Percentiles rank a stretch among this genome's conserved stretches.
phyloP scores from a whole-genome alignment of 64 coral and sea anemone species.

The Trachythela sp. region DNA sequence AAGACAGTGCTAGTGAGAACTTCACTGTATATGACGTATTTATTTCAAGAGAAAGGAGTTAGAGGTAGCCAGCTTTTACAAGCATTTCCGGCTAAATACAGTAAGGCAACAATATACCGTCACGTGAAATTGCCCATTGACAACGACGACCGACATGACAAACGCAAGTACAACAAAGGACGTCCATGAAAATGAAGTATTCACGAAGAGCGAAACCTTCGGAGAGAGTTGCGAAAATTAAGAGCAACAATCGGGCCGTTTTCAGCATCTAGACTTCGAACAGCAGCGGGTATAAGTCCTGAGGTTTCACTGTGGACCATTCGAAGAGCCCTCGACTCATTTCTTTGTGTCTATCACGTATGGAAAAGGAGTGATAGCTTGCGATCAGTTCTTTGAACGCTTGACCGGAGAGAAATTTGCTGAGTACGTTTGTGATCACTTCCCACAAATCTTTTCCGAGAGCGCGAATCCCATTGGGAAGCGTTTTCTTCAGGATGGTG shows the following conservation, averaged over 20 bases:
- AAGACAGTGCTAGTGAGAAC: not conserved
- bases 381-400: not conserved
- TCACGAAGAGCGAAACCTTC: not conserved
- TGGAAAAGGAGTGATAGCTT: not conserved
- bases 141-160: not conserved
- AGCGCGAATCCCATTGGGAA: slow-evolving; percentile 5
- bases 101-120: not conserved
- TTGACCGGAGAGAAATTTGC: not conserved
- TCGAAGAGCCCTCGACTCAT: not conserved
- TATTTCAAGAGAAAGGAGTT: not conserved
- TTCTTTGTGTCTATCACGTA: not conserved
- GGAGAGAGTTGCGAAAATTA: not conserved
- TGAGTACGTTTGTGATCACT: not conserved
- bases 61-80: not conserved
- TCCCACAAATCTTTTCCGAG: not conserved
- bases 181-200: too few species aligned
- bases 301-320: not conserved
- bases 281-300: not conserved
- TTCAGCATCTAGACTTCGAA: slow-evolving; percentile 12
- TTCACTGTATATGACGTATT: not conserved
- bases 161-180: not conserved
- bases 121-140: not conserved
- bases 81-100: not conserved
- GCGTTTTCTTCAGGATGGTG: slow-evolving; percentile 47
- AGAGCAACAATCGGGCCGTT: not conserved